phyloP scores from a whole-genome alignment of 2,888 invertebrate genomes.

The Hylaea fasciaria region DNA sequence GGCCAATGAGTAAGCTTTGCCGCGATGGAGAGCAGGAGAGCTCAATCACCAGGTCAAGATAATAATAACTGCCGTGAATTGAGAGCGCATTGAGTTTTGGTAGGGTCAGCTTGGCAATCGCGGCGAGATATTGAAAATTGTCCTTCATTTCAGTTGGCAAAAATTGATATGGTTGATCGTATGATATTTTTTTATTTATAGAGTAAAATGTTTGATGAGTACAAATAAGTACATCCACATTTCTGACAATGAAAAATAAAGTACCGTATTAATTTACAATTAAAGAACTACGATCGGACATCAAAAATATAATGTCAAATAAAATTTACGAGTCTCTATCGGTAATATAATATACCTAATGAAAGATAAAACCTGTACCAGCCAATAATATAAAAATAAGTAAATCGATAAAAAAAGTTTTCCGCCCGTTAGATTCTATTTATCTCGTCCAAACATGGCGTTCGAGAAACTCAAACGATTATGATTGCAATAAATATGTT shows the following conservation, averaged over 20 bases:
- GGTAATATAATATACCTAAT: constrained; percentile 19
- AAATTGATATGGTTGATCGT: constrained; percentile 25
- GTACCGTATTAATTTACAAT: not conserved
- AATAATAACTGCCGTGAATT: constrained; percentile 84
- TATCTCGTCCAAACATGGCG: constrained; percentile 74
- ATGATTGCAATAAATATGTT: constrained; percentile 85
- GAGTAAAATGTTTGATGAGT: not conserved
- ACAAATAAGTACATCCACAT: not conserved
- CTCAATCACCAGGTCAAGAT: constrained; percentile 84
- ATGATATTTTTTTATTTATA: not conserved
- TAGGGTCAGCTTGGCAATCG: constrained; percentile 80
- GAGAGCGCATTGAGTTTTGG: constrained; percentile 83
- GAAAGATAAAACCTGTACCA: constrained; percentile 38
- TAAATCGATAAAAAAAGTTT: constrained; percentile 58
- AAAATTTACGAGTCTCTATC: not conserved
- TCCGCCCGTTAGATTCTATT: constrained; percentile 67
- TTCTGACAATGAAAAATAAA: not conserved
- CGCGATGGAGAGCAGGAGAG: constrained; percentile 77
- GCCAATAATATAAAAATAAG: constrained; percentile 49
- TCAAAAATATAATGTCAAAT: not conserved
- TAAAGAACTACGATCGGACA: not conserved
- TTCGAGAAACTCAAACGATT: constrained; percentile 79
- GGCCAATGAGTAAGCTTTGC: constrained; percentile 67
- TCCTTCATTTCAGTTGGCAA: constrained; percentile 58
- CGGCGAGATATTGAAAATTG: constrained; percentile 71